Evolutionary conservation across 2,113 vertebrate species (phyloP).

Genomic region (Falcunculus frontatus): DNA sequence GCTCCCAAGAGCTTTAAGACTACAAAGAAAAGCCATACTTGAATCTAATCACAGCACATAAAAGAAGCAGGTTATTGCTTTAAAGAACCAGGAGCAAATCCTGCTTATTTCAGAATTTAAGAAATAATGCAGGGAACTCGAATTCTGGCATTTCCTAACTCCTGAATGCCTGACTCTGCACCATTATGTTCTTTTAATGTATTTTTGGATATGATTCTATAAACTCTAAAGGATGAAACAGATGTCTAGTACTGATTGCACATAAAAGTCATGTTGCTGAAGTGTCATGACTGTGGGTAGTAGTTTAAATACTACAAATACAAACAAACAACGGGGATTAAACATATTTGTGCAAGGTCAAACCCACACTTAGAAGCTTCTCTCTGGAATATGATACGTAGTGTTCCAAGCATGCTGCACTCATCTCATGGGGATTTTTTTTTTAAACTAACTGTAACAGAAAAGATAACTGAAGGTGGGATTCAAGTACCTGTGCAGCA

Average conservation of each 20-base stretch:
- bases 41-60: not conserved
- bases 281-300: not conserved
- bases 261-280: not conserved
- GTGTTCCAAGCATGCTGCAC: not conserved
- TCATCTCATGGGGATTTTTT: not conserved
- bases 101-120: not conserved
- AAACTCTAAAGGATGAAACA: conserved; percentile 2
- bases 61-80: not conserved
- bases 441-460: not conserved
- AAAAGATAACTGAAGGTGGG: not conserved
- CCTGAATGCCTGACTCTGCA: not conserved
- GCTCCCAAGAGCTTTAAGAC: not conserved
- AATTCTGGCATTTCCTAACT: not conserved
- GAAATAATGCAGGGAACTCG: not conserved
- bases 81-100: not conserved
- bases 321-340: conserved; percentile 40
- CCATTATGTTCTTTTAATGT: not conserved
- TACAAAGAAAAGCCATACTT: not conserved
- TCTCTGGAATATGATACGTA: not conserved
- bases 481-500: not conserved
- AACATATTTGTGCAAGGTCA: conserved; percentile 15
- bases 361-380: conserved; percentile 9
- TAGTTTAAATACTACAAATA: not conserved
- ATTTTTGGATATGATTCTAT: not conserved
- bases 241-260: conserved; percentile 10